These are phyloP conservation scores for Macheiramphus alcinus DNA, from an alignment of 2,113 vertebrate genomes.

Conservation along the genomic window DNA sequence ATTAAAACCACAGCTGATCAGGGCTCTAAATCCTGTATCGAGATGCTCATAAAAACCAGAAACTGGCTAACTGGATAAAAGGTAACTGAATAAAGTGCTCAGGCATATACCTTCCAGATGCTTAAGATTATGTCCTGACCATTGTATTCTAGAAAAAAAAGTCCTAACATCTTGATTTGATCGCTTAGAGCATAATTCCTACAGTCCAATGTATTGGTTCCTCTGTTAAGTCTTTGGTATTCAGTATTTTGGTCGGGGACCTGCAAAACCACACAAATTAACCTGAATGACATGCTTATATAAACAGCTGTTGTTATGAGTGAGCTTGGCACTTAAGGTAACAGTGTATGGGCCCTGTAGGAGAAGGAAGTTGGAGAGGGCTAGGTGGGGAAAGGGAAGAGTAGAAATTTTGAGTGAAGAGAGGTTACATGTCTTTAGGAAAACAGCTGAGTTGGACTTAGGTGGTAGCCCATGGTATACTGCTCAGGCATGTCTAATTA, in stretches of 20 bases:
- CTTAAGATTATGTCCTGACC: background rate
- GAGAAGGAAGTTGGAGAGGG: background rate
- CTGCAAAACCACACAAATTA: background rate
- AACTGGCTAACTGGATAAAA: background rate
- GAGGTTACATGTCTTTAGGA: background rate
- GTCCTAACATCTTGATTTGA: background rate
- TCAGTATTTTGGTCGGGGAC: background rate
- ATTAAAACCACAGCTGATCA: background rate
- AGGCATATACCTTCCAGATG: background rate
- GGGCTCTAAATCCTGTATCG: background rate
- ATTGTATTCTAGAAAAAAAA: background rate
- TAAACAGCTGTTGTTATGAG: background rate
- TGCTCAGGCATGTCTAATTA: background rate
- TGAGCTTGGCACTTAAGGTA: background rate
- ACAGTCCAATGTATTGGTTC: background rate
- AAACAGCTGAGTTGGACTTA: background rate
- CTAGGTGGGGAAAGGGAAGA: background rate
- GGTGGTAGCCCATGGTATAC: fast-evolving
- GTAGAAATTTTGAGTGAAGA: background rate
- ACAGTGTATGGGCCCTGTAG: too few species aligned
- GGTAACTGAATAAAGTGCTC: background rate
- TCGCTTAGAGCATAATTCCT: background rate
- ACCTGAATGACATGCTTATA: background rate
- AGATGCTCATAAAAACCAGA: background rate
- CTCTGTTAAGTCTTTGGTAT: background rate